Conservation (phyloP, 2,888 invertebrate species). For the Calliopum simillimum region DNA sequence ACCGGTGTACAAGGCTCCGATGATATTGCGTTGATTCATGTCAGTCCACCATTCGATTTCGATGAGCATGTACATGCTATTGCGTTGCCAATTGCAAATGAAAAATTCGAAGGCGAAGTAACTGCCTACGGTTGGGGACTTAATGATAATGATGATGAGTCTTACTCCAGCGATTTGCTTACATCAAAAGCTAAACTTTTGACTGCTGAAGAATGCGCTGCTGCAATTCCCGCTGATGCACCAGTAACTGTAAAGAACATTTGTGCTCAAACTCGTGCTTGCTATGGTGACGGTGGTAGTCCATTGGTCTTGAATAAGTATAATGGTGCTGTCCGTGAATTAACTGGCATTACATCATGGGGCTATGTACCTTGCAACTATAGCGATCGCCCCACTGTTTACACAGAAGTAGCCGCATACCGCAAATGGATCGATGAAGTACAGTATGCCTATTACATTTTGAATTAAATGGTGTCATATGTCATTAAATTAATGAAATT, state of each 20-base stretch:
- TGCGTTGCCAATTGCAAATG: slow-evolving; percentile 58
- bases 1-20: slow-evolving; percentile 66
- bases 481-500: background rate
- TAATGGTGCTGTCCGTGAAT: slow-evolving; percentile 50
- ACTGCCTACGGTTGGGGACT: slow-evolving; percentile 58
- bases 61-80: slow-evolving; percentile 61
- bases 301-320: slow-evolving; percentile 53
- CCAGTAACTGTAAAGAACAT: slow-evolving; percentile 50
- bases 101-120: slow-evolving; percentile 49
- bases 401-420: slow-evolving; percentile 50
- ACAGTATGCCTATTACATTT: slow-evolving; percentile 54
- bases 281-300: slow-evolving; percentile 59
- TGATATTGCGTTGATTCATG: slow-evolving; percentile 70
- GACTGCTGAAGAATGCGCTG: slow-evolving; percentile 43
- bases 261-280: slow-evolving; percentile 53
- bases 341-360: slow-evolving; percentile 56
- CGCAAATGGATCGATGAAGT: slow-evolving; percentile 56
- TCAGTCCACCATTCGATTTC: slow-evolving; percentile 57
- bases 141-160: slow-evolving; percentile 45
- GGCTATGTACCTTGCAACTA: slow-evolving; percentile 59
- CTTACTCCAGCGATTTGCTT: slow-evolving; percentile 53
- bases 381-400: slow-evolving; percentile 53
- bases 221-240: slow-evolving; percentile 50
- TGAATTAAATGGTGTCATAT: slow-evolving; percentile 51
- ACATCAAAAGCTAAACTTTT: slow-evolving; percentile 51